Evolutionary conservation across 2,797 vertebrate species (phyloP).

Genomic region (Pogoniulus pusillus): DNA sequence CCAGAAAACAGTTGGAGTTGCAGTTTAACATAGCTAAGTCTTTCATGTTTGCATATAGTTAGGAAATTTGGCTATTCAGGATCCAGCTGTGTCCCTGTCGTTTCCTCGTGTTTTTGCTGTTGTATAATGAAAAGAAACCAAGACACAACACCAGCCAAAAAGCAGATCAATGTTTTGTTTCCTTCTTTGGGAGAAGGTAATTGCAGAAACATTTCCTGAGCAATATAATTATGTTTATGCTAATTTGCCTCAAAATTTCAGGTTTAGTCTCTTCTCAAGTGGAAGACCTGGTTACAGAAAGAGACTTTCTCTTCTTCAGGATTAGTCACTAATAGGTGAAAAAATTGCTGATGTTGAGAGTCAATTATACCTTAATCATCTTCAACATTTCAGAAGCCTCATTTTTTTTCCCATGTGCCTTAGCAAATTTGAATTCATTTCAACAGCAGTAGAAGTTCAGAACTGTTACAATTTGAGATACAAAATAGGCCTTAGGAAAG

Average conservation of each 20-base stretch:
- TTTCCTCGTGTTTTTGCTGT: constrained; percentile 21
- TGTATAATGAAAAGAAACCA: constrained; percentile 19
- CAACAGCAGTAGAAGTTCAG: neutral
- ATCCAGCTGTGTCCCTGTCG: constrained; percentile 6
- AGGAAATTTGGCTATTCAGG: constrained; percentile 48
- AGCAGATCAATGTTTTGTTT: constrained; percentile 3
- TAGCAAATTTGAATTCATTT: constrained; percentile 5
- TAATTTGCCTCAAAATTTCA: constrained; percentile 36
- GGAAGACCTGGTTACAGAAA: neutral
- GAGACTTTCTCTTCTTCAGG: neutral
- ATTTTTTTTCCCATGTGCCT: neutral
- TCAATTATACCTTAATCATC: neutral
- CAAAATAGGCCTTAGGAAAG: neutral
- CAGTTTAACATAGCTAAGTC: constrained; percentile 16
- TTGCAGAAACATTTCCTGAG: constrained; percentile 48
- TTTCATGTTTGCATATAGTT: constrained; percentile 41
- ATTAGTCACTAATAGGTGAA: neutral
- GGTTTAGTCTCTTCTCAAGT: neutral
- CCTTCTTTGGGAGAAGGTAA: constrained; percentile 22
- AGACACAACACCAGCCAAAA: constrained; percentile 35
- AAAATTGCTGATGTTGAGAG: constrained; percentile 8
- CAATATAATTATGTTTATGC: constrained; percentile 39
- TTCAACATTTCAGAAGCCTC: neutral
- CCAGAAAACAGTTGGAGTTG: constrained; percentile 35
- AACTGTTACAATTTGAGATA: constrained; percentile 16